Evolutionary conservation across 2,113 vertebrate genomes (phyloP), one percentile per base, ranked within the genome.

Genomic region (Calypte anna): DNA sequence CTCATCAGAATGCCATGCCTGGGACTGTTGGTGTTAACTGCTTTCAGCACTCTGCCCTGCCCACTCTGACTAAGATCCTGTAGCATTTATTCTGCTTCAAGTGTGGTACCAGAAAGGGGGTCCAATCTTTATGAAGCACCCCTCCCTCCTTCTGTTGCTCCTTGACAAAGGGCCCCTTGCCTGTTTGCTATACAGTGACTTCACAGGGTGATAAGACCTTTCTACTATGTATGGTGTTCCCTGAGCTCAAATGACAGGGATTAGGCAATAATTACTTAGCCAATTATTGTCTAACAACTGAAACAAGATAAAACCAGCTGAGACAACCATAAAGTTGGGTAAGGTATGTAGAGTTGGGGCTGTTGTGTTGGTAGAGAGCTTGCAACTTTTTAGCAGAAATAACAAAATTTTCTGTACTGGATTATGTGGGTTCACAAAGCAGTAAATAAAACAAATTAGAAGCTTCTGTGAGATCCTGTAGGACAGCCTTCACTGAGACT

Each of bases 121-220:
- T 40, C 6, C 5, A 7, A 5, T 3, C 7, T 38, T 68, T 9
- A 15, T 3, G 30, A 17, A 44, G 25, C 2, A 0, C 3, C 21
- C 21, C 4, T 11, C 3, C 44, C 44, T 46, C 36, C 14, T 22
- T 36, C 28, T 58, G 5, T 28, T 51, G 5, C 36, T 61, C 12
- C 18, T 44, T 50, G 18, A 27, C 6, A 24, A 44, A 57, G 11
- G 3, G 22, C 25, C 36, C 36, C 36, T 38, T 38, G 69, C 27
- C 25, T 57, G 30, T 31, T 57, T 69, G 36, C 9, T 46, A 14
- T n/a, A 15, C 19, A 69, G 16, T 31, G n/a, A 24, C 28, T 62
- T 33, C 20, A 9, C 5, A 48, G 36, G 36, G 36, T 38, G 36
- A 10, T 10, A 38, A 38, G 36, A 38, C 36, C 36, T 38, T 38